Conservation (phyloP, 30 jellyfish, hydroid and myxozoan genomes). For the Cassiopea xamachana region DNA sequence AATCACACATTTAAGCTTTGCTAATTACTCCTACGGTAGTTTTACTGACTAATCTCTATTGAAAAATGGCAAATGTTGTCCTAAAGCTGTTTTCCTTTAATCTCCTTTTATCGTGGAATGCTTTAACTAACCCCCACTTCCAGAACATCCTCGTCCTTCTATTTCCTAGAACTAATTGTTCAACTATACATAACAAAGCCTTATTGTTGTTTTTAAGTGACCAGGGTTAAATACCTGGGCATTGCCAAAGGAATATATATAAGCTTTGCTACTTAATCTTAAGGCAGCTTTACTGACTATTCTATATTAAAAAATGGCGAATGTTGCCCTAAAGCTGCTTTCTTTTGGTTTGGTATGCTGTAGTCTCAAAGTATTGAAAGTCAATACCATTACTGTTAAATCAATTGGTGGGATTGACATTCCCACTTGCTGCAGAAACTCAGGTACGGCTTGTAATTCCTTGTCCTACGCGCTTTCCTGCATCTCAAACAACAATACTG, state of each 20-base stretch:
- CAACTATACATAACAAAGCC: background rate
- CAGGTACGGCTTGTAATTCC: background rate
- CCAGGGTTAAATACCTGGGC: background rate
- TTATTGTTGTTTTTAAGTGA: background rate
- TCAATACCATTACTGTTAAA: background rate
- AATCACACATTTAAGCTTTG: background rate
- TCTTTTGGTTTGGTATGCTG: background rate
- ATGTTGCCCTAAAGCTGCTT: background rate
- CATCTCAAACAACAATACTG: slow-evolving; percentile 3
- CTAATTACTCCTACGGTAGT: no score
- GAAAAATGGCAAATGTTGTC: no score
- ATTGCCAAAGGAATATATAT: background rate
- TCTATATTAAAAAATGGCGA: background rate
- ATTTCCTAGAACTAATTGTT: background rate
- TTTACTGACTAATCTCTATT: no score
- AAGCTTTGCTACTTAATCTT: background rate
- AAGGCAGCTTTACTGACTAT: background rate
- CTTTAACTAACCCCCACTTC: background rate
- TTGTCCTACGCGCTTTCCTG: slow-evolving; percentile 22
- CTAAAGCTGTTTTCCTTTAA: no score
- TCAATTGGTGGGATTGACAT: background rate
- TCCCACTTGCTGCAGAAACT: slow-evolving; percentile 1
- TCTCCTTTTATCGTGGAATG: background rate
- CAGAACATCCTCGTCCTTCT: background rate
- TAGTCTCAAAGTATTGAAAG: background rate